Base-by-base conservation (phyloP, 1,140 invertebrate species). In the Trichonephila clavipes region DNA sequence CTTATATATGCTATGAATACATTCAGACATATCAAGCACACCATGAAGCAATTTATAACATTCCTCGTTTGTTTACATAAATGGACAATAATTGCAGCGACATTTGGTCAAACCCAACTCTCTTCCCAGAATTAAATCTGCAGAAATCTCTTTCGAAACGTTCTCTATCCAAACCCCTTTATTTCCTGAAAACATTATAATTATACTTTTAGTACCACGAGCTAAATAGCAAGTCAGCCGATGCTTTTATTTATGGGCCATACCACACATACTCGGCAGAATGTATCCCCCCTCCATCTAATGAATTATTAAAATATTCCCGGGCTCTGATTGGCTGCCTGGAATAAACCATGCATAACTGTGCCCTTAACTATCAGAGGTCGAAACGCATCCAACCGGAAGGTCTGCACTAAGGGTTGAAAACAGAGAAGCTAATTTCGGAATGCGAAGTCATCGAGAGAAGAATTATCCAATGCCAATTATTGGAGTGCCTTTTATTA, bases 281-380 rank as follows among this genome's bases (percentile, higher is more conserved):
- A 51, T 51, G 10, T 8, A 40, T 2, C 34, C 34, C 34, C 34
- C 72, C 16, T 14, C 12, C 12, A 34, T 28, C 72, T 77, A 34
- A 77, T 77, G 72, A 77, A 77, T 77, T 77, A 77, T 77, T 77
- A 77, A 77, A 77, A 77, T 77, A 77, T 77, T 34, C 28, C 72
- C 12, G 72, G 34, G 18, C 6, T 10, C 72, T 40, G 72, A 77
- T 77, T 34, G 72, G 72, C 28, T 12, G 72, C 34, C 28, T 40
- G 72, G 18, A 77, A 34, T 19, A 77, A 40, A 28, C 72, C 34
- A 77, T 77, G 72, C 72, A 34, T 77, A 40, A 28, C 18, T 34
- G 12, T 8, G 12, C 24, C 28, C 72, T 40, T 77, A 18, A 77
- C 28, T 77, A 77, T 77, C 72, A 34, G 14, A 77, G 72, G 28